phyloP scores from a whole-genome alignment of 2,888 invertebrate genomes.

The Ophion costatus region DNA sequence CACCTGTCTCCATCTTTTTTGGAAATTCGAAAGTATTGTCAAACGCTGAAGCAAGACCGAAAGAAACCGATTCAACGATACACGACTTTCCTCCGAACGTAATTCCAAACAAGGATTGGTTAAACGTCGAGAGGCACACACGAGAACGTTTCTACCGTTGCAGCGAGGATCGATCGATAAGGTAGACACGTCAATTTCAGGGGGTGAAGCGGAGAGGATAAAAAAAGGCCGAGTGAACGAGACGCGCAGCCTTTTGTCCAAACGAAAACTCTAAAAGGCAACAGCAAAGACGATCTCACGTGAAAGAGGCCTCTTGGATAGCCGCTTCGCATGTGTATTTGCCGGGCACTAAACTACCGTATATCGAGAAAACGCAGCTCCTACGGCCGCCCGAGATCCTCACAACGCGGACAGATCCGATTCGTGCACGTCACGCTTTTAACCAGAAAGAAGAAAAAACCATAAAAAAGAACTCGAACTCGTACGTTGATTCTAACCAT shows the following conservation, averaged over 20 bases:
- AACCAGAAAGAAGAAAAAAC: conserved; percentile 69
- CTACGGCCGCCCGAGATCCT: conserved; percentile 8
- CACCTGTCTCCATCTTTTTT: neutral
- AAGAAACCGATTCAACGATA: conserved; percentile 23
- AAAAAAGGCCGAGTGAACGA: conserved; percentile 7
- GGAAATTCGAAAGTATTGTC: conserved; percentile 29
- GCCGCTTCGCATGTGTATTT: conserved; percentile 23
- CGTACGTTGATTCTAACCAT: too few relatives aligned
- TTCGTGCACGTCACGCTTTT: conserved; percentile 64
- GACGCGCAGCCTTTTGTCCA: conserved; percentile 47
- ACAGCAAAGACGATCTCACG: conserved; percentile 42
- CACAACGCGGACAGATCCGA: conserved; percentile 29
- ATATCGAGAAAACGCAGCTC: conserved; percentile 15
- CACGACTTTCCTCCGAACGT: conserved; percentile 27
- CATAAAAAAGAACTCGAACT: too few relatives aligned
- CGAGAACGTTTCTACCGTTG: conserved; percentile 29
- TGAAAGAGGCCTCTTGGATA: conserved; percentile 31
- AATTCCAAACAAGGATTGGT: conserved; percentile 47
- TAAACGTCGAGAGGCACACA: conserved; percentile 34
- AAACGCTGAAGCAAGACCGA: conserved; percentile 12
- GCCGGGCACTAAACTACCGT: conserved; percentile 15
- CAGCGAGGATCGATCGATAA: conserved; percentile 59
- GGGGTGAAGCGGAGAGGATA: conserved; percentile 17
- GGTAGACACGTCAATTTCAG: conserved; percentile 56
- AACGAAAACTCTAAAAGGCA: conserved; percentile 53